Evolutionary conservation across 2,888 invertebrate genomes (phyloP).

Genomic region (Eucriotettix oculatus): DNA sequence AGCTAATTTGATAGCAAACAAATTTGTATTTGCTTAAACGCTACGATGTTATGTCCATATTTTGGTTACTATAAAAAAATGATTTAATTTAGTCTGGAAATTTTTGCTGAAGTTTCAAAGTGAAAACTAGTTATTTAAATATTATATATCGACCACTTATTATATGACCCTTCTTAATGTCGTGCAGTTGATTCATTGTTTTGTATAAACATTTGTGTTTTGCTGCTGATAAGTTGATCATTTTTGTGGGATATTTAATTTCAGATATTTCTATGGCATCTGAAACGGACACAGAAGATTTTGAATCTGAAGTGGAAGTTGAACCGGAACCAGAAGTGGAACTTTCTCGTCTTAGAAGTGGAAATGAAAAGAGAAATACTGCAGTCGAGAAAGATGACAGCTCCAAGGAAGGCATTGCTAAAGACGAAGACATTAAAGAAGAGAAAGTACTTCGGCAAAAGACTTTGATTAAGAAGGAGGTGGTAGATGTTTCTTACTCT

Average conservation of each 20-base stretch:
- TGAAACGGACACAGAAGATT: constrained; percentile 17
- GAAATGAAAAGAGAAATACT: constrained; percentile 1
- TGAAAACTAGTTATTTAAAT: no score
- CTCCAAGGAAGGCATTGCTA: not conserved
- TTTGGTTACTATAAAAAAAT: no score
- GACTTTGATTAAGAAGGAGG: not conserved
- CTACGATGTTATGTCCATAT: no score
- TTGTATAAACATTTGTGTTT: no score
- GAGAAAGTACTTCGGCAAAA: not conserved
- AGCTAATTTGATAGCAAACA: no score
- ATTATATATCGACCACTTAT: no score
- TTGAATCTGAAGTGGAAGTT: constrained; percentile 6
- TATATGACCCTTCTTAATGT: no score
- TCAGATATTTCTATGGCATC: constrained; percentile 11
- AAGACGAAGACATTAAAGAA: not conserved
- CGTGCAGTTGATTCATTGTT: no score
- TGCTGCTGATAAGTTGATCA: no score
- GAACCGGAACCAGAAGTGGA: constrained; percentile 9
- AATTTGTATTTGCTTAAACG: no score
- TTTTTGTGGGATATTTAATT: not conserved
- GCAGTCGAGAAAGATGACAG: not conserved
- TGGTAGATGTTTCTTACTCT: not conserved
- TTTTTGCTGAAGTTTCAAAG: no score
- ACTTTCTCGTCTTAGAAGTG: constrained; percentile 10
- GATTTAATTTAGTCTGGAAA: no score